Conservation (phyloP, 2,888 invertebrate species). For the Plagodis pulveraria region DNA sequence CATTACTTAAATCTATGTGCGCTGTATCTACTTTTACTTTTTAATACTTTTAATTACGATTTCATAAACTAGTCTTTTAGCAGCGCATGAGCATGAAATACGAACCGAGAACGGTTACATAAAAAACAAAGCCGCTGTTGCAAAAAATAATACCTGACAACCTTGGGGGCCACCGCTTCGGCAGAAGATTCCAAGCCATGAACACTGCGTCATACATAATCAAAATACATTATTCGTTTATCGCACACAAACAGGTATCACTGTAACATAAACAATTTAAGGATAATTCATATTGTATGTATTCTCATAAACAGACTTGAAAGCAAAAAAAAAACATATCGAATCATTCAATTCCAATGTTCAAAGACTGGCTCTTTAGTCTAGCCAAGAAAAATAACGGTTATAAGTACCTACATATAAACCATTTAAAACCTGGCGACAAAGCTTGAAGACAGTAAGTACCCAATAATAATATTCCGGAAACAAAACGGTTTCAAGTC, state of each 20-base stretch:
- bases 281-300: too few relatives aligned
- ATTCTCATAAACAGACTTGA: too few relatives aligned
- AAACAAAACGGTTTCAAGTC: conserved; percentile 20
- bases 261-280: background rate
- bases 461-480: conserved; percentile 14
- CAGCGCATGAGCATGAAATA: conserved; percentile 1
- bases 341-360: too few relatives aligned
- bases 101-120: conserved; percentile 30
- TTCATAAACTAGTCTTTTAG: background rate
- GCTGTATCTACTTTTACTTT: background rate
- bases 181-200: conserved; percentile 39
- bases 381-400: too few relatives aligned
- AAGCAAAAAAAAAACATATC: too few relatives aligned
- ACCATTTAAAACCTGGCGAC: too few relatives aligned
- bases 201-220: conserved; percentile 32
- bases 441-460: too few relatives aligned
- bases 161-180: conserved; percentile 46
- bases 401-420: too few relatives aligned
- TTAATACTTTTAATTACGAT: background rate
- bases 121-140: conserved; percentile 48
- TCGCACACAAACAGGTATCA: conserved; percentile 21
- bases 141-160: conserved; percentile 55
- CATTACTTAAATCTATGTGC: too few relatives aligned
- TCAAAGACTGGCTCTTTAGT: too few relatives aligned
- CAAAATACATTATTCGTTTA: conserved; percentile 31